A percentile compares a stretch with the other conserved stretches of the same genome.
Evolutionary conservation across 2,797 vertebrate genomes (phyloP).

Genomic region (Diglossa cyanea): DNA sequence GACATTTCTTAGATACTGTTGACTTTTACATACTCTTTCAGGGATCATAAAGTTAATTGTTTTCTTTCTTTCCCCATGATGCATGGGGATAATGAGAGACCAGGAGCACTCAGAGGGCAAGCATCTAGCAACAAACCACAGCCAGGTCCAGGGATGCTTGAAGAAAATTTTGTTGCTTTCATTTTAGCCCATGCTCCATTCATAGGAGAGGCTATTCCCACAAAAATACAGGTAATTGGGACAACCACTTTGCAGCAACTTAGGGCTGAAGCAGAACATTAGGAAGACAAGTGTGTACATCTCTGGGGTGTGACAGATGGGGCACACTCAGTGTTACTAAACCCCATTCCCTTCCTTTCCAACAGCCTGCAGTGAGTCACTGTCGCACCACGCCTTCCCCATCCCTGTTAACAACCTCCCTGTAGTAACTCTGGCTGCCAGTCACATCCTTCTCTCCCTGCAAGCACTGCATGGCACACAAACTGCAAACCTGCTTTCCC

Average conservation of each 20-base stretch:
- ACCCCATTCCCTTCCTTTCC: not conserved
- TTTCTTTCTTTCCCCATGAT: not conserved
- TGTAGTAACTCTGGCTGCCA: not conserved
- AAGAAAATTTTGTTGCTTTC: not conserved
- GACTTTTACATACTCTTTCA: not conserved
- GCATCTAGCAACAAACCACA: not conserved
- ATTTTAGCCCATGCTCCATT: not conserved
- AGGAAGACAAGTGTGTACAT: not conserved
- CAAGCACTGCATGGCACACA: not conserved
- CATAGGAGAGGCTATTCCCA: not conserved
- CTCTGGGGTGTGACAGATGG: not conserved
- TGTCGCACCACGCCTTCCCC: not conserved
- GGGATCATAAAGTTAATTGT: constrained; percentile 17
- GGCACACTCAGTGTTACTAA: not conserved
- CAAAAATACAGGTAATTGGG: not conserved
- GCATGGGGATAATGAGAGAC: not conserved
- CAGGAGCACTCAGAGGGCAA: not conserved
- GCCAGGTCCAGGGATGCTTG: not conserved
- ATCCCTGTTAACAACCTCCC: not conserved
- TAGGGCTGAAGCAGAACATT: not conserved
- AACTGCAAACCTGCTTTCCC: not conserved
- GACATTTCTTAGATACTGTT: not conserved
- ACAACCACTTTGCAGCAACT: not conserved
- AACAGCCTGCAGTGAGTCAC: constrained; percentile 22
- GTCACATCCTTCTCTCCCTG: not conserved